Evolutionary conservation across 2,888 invertebrate species (phyloP), one percentile per base, ranked within the genome.

Genomic region (Drosophila testacea): DNA sequence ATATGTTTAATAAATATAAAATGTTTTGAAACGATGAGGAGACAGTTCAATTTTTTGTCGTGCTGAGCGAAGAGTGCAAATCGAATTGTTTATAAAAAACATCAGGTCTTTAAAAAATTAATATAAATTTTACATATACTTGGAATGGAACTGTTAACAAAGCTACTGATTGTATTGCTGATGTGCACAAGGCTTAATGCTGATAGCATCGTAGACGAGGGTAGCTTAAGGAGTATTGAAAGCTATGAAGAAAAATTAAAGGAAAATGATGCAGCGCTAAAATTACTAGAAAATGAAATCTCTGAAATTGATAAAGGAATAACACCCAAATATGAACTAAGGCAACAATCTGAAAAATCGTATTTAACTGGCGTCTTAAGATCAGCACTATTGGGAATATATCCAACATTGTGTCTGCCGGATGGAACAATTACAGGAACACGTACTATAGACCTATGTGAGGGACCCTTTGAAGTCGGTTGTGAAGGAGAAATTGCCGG

Each of bases 381-480:
- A 48, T 13, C 6, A 7, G 22, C 13, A 13, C 42, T 71, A 4
- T 28, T 52, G n/a, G 28, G 13, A 6, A 27, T 30, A 0, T 30
- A 72, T 16, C 71, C 72, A 22, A 52, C 22, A 1, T 36, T 64
- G 6, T 71, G 72, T 39, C 13, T 64, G 16, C 57, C 64, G 5
- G 9, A 44, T 6, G n/a, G 9, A 0, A 6, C 0, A n/a, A 3
- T 10, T 4, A 16, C 10, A 1, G 48, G 34, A n/a, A 22, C 11
- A 7, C 7, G 38, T 22, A 4, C 3, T 28, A 39, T 44, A 16
- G 1, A 0, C 9, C n/a, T 16, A 6, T 0, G 0, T 0, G n/a
- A 6, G 0, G 4, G 1, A 5, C 1, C 94, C 0, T 94, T 95
- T 89, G 94, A 94, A 89, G 95, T 94, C 0, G 7, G 11, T 5